These are phyloP conservation scores for Drosophila fulvimacula DNA, from an alignment of 2,888 invertebrate genomes.

Conservation along the genomic window DNA sequence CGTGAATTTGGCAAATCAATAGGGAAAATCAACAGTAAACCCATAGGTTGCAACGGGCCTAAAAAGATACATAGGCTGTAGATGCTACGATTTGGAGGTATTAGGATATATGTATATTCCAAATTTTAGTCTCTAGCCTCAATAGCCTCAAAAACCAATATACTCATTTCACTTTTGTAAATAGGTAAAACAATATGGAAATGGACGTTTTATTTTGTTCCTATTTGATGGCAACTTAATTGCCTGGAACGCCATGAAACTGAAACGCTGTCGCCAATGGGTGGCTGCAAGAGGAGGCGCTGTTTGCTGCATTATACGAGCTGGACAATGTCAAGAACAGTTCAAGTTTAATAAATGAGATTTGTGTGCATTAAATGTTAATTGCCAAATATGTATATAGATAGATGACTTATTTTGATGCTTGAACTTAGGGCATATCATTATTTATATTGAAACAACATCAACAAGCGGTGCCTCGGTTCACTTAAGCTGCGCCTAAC, in stretches of 20 bases:
- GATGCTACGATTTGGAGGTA: no score
- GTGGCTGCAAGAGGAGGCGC: not conserved
- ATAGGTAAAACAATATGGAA: not conserved
- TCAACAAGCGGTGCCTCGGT: not conserved
- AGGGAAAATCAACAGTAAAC: no score
- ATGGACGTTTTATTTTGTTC: not conserved
- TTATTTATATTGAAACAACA: not conserved
- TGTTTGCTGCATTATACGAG: not conserved
- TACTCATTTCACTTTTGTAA: no score
- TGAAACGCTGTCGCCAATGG: slow-evolving; percentile 2
- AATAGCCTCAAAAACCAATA: no score
- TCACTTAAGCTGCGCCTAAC: not conserved
- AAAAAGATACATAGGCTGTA: no score
- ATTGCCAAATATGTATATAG: not conserved
- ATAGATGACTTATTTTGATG: not conserved
- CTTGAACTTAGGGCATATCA: not conserved
- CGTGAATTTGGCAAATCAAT: no score
- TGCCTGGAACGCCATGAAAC: slow-evolving; percentile 14
- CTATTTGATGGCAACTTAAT: not conserved
- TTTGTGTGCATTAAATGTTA: not conserved
- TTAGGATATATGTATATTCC: no score
- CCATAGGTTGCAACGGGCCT: no score
- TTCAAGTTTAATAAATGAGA: not conserved
- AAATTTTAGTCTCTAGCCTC: no score
- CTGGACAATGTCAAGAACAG: not conserved